A percentile compares a stretch with the other conserved stretches of the same genome.
These are phyloP conservation scores for Macquaria ambigua DNA, from an alignment of 2,113 vertebrate species.

Conservation along the genomic window DNA sequence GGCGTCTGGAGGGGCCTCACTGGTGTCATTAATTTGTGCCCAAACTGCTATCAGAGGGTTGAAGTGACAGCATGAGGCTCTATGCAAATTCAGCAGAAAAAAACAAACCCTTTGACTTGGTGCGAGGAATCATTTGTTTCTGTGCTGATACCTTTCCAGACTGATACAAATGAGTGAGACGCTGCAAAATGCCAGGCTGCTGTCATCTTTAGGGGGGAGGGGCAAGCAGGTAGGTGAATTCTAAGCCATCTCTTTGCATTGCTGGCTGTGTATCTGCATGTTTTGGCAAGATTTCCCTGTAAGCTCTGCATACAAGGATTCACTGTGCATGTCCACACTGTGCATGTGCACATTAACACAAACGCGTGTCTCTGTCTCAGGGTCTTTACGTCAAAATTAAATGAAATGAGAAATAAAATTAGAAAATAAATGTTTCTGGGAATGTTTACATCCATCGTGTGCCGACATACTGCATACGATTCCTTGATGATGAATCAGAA, in stretches of 20 bases:
- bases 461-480: background rate
- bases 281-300: constrained; percentile 62
- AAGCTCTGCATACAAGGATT: constrained; percentile 63
- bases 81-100: constrained; percentile 64
- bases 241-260: constrained; percentile 70
- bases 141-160: constrained; percentile 39
- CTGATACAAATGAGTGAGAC: constrained; percentile 55
- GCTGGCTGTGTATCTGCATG: constrained; percentile 67
- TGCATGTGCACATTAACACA: constrained; percentile 45
- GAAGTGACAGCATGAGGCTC: constrained; percentile 55
- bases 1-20: constrained; percentile 61
- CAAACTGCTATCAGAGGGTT: constrained; percentile 69
- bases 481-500: background rate
- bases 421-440: constrained; percentile 22
- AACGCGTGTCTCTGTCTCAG: constrained; percentile 48
- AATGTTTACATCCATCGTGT: constrained; percentile 2
- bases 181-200: constrained; percentile 46
- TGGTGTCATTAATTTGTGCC: constrained; percentile 78
- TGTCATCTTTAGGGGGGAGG: constrained; percentile 22
- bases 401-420: constrained; percentile 36
- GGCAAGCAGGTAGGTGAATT: constrained; percentile 34
- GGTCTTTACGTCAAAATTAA: constrained; percentile 54
- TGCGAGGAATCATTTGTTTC: constrained; percentile 60
- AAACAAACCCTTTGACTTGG: constrained; percentile 34
- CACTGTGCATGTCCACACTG: constrained; percentile 39